phyloP scores from a whole-genome alignment of 2,888 invertebrate species.

The Chrysolina americana region DNA sequence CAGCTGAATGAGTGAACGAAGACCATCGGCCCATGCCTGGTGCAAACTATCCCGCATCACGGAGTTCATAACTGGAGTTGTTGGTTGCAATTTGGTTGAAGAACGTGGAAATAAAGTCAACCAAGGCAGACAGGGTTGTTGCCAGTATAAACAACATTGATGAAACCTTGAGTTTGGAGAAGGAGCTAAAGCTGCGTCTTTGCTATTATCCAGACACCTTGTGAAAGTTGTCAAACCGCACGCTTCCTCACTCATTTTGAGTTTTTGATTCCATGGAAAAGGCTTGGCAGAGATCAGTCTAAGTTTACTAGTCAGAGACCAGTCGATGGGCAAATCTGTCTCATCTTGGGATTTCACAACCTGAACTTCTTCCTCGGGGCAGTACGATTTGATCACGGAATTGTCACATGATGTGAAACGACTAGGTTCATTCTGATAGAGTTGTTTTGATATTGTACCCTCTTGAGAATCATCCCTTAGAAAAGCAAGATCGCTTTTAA shows the following conservation, averaged over 20 bases:
- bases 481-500: too few species aligned
- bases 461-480: too few species aligned
- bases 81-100: conserved; percentile 60
- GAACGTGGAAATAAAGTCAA: conserved; percentile 86
- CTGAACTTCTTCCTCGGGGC: conserved; percentile 48
- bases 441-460: too few species aligned
- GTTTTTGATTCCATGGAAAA: conserved; percentile 83
- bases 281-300: conserved; percentile 84
- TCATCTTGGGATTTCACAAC: conserved; percentile 65
- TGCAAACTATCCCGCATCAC: conserved; percentile 80
- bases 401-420: conserved; percentile 66
- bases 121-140: conserved; percentile 93
- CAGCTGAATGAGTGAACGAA: conserved; percentile 88
- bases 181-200: conserved; percentile 80
- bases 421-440: too few species aligned
- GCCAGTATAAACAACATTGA: conserved; percentile 91
- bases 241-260: conserved; percentile 92
- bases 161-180: conserved; percentile 90
- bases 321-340: conserved; percentile 82
- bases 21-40: conserved; percentile 89
- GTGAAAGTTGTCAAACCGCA: conserved; percentile 85
- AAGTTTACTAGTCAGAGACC: conserved; percentile 89
- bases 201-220: conserved; percentile 74
- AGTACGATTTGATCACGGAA: conserved; percentile 57
- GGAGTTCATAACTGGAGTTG: conserved; percentile 66